phyloP scores from a whole-genome alignment of 2,797 vertebrate species.

The Parauchenoglanis punctatus region DNA sequence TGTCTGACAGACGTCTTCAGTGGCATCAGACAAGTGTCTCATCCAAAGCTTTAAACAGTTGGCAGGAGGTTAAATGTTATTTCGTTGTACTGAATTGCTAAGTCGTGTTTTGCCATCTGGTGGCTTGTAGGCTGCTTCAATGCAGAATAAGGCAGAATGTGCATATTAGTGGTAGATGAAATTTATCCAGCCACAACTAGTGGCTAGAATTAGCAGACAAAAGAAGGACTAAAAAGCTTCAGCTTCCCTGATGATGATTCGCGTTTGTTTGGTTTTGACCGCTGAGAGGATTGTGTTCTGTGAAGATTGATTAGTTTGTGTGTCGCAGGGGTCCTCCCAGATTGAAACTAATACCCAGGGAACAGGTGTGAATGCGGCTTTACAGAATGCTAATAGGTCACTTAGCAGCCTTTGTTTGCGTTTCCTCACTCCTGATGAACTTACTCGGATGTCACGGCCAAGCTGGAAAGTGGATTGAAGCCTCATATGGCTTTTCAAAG shows the following conservation, averaged over 20 bases:
- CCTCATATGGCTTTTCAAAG: slow-evolving; percentile 16
- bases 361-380: slow-evolving; percentile 66
- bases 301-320: slow-evolving; percentile 51
- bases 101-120: slow-evolving; percentile 51
- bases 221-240: slow-evolving; percentile 8
- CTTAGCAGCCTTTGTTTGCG: slow-evolving; percentile 65
- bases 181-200: background rate
- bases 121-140: slow-evolving; percentile 41
- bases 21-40: background rate
- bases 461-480: slow-evolving; percentile 39
- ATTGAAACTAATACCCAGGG: slow-evolving; percentile 53
- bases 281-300: slow-evolving; percentile 41
- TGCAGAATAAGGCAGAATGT: background rate
- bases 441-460: slow-evolving; percentile 50
- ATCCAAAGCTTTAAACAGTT: slow-evolving; percentile 1
- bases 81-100: slow-evolving; percentile 18
- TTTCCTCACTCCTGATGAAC: slow-evolving; percentile 76
- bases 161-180: background rate
- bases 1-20: slow-evolving; percentile 15
- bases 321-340: slow-evolving; percentile 28
- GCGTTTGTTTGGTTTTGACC: slow-evolving; percentile 44
- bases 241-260: background rate
- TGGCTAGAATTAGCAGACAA: slow-evolving; percentile 16
- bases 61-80: background rate
- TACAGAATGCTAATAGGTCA: slow-evolving; percentile 74